Percentiles rank a stretch among this genome's conserved stretches.
Conservation (phyloP, 2,888 invertebrate species). For the Ametastegia equiseti region DNA sequence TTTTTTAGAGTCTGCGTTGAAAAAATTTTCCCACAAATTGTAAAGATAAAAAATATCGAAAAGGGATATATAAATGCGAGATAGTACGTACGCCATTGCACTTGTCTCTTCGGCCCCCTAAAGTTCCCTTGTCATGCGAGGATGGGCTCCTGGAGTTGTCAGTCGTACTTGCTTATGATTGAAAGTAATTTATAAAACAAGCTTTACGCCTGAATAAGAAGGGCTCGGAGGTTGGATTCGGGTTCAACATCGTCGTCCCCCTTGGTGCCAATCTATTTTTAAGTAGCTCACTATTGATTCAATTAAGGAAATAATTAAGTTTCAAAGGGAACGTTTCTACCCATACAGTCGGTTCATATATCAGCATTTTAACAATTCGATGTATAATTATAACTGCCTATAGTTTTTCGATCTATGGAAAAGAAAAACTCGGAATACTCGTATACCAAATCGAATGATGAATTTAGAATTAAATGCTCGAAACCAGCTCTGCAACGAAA, state of each 20-base stretch:
- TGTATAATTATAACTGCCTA: too few species aligned
- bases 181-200: slow-evolving; percentile 42
- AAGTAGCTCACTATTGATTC: slow-evolving; percentile 33
- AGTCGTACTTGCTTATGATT: slow-evolving; percentile 35
- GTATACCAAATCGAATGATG: too few species aligned
- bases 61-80: slow-evolving; percentile 12
- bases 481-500: too few species aligned
- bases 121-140: slow-evolving; percentile 7
- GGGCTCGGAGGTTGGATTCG: slow-evolving; percentile 6
- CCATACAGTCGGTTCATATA: too few species aligned
- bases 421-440: too few species aligned
- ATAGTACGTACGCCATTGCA: slow-evolving; percentile 5
- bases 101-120: neutral
- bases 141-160: slow-evolving; percentile 15
- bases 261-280: slow-evolving; percentile 17
- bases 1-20: too few species aligned
- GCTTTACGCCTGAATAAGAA: slow-evolving; percentile 33
- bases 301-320: slow-evolving; percentile 39
- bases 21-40: slow-evolving; percentile 14
- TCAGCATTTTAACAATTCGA: too few species aligned
- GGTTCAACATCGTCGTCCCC: slow-evolving; percentile 7
- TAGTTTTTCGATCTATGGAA: too few species aligned
- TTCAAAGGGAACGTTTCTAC: neutral
- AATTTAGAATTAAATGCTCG: too few species aligned
- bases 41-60: neutral